These are phyloP conservation scores for Tachina fera DNA, from an alignment of 2,888 invertebrate species.

Conservation along the genomic window DNA sequence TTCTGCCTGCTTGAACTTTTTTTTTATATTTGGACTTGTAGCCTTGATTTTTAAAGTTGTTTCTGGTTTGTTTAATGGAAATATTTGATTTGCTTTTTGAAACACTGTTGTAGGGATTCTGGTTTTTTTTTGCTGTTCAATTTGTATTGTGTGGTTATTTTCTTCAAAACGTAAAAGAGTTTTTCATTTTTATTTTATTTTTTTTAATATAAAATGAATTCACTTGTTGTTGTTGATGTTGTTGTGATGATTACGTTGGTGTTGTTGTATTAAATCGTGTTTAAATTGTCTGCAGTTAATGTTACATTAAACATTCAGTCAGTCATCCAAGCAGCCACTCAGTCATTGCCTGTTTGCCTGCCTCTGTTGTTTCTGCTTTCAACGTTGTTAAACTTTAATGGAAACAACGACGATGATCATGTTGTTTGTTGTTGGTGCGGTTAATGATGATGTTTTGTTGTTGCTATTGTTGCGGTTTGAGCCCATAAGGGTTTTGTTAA, in stretches of 20 bases:
- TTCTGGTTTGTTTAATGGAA: slow-evolving; percentile 1
- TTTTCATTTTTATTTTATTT: background rate
- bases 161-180: slow-evolving; percentile 29
- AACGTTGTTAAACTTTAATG: background rate
- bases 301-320: slow-evolving; percentile 64
- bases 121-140: slow-evolving; percentile 46
- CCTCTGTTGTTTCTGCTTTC: background rate
- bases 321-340: background rate
- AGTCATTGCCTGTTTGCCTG: background rate
- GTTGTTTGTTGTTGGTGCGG: slow-evolving; percentile 13
- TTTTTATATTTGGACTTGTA: slow-evolving; percentile 20
- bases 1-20: slow-evolving; percentile 24
- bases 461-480: slow-evolving; percentile 63
- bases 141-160: slow-evolving; percentile 47
- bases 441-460: slow-evolving; percentile 55
- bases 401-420: slow-evolving; percentile 24
- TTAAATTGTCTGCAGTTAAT: slow-evolving; percentile 66
- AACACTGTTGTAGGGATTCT: slow-evolving; percentile 59
- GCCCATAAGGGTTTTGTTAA: slow-evolving; percentile 62
- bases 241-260: slow-evolving; percentile 38
- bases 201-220: background rate
- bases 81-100: slow-evolving; percentile 53
- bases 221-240: slow-evolving; percentile 8
- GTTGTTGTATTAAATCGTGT: slow-evolving; percentile 67
- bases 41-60: slow-evolving; percentile 44